phyloP scores from a whole-genome alignment of 1,140 invertebrate genomes.

The Microplitis demolitor region DNA sequence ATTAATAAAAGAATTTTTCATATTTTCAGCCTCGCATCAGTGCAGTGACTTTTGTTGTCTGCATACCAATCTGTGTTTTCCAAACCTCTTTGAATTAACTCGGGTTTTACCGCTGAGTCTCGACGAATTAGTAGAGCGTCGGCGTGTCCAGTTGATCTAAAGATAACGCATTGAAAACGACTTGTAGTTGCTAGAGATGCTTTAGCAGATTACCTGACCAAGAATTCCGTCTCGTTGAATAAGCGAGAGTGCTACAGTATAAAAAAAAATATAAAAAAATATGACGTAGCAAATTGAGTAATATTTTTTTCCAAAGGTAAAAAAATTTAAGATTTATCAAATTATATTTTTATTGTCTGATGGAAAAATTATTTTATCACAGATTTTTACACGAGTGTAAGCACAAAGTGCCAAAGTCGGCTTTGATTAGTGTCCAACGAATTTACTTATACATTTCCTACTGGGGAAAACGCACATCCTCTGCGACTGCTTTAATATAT shows the following conservation, averaged over 20 bases:
- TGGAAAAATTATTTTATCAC: neutral
- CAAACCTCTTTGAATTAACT: slow-evolving; percentile 46
- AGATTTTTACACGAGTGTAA: neutral
- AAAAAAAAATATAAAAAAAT: too few relatives aligned
- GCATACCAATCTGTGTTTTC: neutral
- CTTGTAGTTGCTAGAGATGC: slow-evolving; percentile 32
- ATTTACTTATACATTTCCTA: slow-evolving; percentile 38
- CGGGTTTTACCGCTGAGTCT: slow-evolving; percentile 32
- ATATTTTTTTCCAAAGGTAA: too few relatives aligned
- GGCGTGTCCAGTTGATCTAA: slow-evolving; percentile 46
- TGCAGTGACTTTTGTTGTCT: neutral
- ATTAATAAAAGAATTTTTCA: too few relatives aligned
- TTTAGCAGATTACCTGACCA: slow-evolving; percentile 44
- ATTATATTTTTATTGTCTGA: too few relatives aligned
- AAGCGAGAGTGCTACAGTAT: too few relatives aligned
- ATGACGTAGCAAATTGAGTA: too few relatives aligned
- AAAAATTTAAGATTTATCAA: too few relatives aligned
- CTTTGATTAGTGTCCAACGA: slow-evolving; percentile 42
- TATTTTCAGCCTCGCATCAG: too few relatives aligned
- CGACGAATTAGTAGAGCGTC: slow-evolving; percentile 55
- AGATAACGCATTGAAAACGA: slow-evolving; percentile 46
- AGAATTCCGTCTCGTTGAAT: neutral
- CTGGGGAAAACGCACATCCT: slow-evolving; percentile 5
- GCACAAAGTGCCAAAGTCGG: slow-evolving; percentile 39
- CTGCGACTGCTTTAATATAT: neutral